Conservation (phyloP, 2,888 invertebrate genomes). For the Margaritifera margaritifera region DNA sequence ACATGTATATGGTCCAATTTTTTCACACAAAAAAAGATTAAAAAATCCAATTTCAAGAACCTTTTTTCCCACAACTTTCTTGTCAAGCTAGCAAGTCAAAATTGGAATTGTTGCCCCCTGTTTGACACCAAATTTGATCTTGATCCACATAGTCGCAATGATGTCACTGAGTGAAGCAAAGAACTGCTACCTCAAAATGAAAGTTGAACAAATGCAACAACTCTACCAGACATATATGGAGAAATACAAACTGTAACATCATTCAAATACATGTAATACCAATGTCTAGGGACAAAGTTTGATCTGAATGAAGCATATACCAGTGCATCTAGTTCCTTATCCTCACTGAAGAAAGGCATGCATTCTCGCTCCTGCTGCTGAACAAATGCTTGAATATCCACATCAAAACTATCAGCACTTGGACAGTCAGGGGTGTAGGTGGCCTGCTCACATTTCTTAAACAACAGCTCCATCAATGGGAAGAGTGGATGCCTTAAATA, state of each 20-base stretch:
- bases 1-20: no score
- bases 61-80: no score
- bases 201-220: not conserved
- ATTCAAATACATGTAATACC: no score
- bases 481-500: conserved; percentile 74
- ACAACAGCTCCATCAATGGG: conserved; percentile 69
- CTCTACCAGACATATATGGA: not conserved
- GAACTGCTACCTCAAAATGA: not conserved
- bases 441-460: conserved; percentile 72
- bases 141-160: no score
- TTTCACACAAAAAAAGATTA: no score
- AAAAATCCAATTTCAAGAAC: no score
- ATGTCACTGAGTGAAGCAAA: not conserved
- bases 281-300: not conserved
- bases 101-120: no score
- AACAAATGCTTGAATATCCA: conserved; percentile 84
- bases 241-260: no score
- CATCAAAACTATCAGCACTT: conserved; percentile 63
- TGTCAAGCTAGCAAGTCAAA: no score
- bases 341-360: conserved; percentile 87
- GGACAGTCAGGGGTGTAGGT: conserved; percentile 64
- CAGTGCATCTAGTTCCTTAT: conserved; percentile 69
- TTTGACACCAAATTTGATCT: no score
- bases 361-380: conserved; percentile 90
- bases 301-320: conserved; percentile 42